Evolutionary conservation across 2,888 invertebrate genomes (phyloP), one percentile per base, ranked within the genome.

Genomic region (Darwinula stevensoni): DNA sequence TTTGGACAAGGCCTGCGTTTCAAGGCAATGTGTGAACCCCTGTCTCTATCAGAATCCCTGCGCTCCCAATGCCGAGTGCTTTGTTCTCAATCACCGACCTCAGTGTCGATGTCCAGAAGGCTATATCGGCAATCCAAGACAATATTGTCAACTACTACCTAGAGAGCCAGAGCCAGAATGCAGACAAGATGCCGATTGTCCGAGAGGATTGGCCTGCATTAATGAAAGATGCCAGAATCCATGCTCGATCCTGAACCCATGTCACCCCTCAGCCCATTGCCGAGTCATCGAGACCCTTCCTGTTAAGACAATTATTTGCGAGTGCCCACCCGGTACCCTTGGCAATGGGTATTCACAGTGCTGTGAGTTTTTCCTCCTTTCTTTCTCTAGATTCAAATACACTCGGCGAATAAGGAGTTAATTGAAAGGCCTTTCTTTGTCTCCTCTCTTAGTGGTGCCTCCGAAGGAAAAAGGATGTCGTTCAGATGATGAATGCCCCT

Each of bases 321-420:
- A 66, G 42, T 84, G 84, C 46, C 82, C 80, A 4, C 60, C 70
- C 16, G 60, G 70, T 37, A 50, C 71, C 33, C 74, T 76, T 32
- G 82, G 80, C 38, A 72, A 82, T 53, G 78, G 84, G 3, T 71
- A 78, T 45, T 62, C 67, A 17, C 61, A 62, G 31, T 84, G 84
- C 47, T 63, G 11, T 28, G 28, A 28, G 28, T n/a, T 22, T 22
- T 22, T 22, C n/a, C 22, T 22, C 22, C n/a, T 22, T 22, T 22
- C 22, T 9, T 22, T n/a, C 28, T 6, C 6, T 28, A 13, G 28
- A 28, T 22, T 6, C 22, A 22, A 22, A 22, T 22, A 6, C 22
- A n/a, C 6, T n/a, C 22, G n/a, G 22, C 9, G n/a, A 9, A 9
- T 6, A 9, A 6, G 9, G 22, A 9, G 9, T 22, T n/a, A 22